Evolutionary conservation across 2,888 invertebrate genomes (phyloP).

Genomic region (Drosophila rubida): DNA sequence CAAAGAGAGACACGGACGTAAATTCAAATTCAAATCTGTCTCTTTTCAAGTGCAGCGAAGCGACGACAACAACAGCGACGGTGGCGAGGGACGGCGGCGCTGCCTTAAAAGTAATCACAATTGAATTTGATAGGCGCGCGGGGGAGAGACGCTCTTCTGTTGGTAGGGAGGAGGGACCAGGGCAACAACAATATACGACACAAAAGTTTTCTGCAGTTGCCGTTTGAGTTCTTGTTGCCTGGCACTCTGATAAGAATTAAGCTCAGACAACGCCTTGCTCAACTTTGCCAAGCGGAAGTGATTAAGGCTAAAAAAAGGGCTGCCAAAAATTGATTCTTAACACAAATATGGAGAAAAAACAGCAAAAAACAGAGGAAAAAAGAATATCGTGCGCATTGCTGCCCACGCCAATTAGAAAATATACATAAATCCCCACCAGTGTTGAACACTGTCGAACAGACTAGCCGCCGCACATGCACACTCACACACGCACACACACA

Average conservation of each 20-base stretch:
- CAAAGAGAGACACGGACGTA: constrained; percentile 17
- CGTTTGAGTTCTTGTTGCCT: constrained; percentile 24
- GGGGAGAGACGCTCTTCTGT: background rate
- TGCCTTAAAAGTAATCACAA: constrained; percentile 71
- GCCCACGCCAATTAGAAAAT: constrained; percentile 77
- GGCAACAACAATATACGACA: constrained; percentile 24
- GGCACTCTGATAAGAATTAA: constrained; percentile 50
- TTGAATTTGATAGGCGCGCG: constrained; percentile 50
- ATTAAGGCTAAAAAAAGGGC: constrained; percentile 53
- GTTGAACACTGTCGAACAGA: constrained; percentile 51
- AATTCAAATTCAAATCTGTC: constrained; percentile 60
- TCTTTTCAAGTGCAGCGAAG: constrained; percentile 72
- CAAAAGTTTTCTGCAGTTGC: constrained; percentile 36
- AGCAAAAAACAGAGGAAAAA: constrained; percentile 3
- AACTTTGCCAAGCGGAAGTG: constrained; percentile 60
- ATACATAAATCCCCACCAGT: constrained; percentile 56
- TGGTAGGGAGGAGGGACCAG: background rate
- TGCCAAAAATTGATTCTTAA: constrained; percentile 58
- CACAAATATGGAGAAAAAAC: constrained; percentile 18
- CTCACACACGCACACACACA: constrained; percentile 32
- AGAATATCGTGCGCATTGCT: constrained; percentile 48
- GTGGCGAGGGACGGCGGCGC: constrained; percentile 10
- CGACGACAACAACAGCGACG: constrained; percentile 35
- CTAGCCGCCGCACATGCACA: constrained; percentile 17
- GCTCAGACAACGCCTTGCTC: constrained; percentile 50